Evolutionary conservation across 2,888 invertebrate genomes (phyloP).

Genomic region (Slavum lentiscoides): DNA sequence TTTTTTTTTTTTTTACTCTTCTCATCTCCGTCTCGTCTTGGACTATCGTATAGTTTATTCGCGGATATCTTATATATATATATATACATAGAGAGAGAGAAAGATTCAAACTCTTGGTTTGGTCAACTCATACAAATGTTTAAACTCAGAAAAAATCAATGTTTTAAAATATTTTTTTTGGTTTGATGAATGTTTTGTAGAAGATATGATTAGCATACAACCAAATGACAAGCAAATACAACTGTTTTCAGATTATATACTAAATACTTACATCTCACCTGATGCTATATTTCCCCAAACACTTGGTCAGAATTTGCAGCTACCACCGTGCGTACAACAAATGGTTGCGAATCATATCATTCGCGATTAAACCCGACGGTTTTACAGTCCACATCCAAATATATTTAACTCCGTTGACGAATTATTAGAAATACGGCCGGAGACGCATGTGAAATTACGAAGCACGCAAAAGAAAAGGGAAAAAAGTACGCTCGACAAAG

Average conservation of each 20-base stretch:
- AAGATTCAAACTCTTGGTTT: conserved; percentile 2
- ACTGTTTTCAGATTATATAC: background rate
- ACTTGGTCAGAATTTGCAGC: conserved; percentile 12
- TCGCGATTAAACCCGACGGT: conserved; percentile 2
- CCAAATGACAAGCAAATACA: background rate
- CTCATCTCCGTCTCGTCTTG: too few species aligned
- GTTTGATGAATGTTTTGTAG: background rate
- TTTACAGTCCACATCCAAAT: conserved; percentile 18
- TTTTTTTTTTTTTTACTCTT: too few species aligned
- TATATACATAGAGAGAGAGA: too few species aligned
- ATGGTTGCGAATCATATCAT: conserved; percentile 19
- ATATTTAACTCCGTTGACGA: too few species aligned
- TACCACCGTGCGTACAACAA: conserved; percentile 19
- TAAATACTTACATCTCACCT: background rate
- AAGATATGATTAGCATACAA: background rate
- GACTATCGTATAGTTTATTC: too few species aligned
- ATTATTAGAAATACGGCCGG: too few species aligned
- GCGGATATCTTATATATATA: too few species aligned
- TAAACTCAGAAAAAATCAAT: background rate
- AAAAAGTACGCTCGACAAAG: too few species aligned
- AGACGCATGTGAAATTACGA: too few species aligned
- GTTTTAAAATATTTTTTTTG: background rate
- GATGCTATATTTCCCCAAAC: background rate
- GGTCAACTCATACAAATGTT: background rate
- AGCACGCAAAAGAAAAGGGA: too few species aligned